Conservation (phyloP, 2,113 vertebrate species). For the Sinosuthora webbiana region DNA sequence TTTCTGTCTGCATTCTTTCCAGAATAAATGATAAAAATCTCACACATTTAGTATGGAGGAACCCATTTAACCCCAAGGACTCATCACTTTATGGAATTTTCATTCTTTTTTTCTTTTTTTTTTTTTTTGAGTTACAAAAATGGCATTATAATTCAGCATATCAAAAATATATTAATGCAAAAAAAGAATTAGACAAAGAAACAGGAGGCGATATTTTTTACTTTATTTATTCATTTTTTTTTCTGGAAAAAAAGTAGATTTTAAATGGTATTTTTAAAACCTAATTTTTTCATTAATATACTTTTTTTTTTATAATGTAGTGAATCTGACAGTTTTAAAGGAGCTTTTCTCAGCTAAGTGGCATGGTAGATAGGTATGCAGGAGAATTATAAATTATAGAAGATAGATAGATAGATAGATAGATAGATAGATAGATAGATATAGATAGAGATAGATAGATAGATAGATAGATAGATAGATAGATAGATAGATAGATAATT, state of each 20-base stretch:
- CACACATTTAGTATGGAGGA: neutral
- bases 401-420: neutral
- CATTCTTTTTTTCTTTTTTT: neutral
- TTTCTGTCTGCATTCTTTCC: neutral
- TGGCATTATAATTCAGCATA: neutral
- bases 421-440: neutral
- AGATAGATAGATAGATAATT: neutral
- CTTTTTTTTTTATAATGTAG: neutral
- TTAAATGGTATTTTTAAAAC: neutral
- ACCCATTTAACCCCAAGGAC: neutral
- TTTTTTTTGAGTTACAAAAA: neutral
- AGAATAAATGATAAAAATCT: neutral
- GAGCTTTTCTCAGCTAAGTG: neutral
- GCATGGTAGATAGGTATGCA: neutral
- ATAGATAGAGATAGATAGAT: neutral
- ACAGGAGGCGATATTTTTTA: neutral
- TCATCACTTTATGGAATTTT: neutral
- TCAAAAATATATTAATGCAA: neutral
- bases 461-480: neutral
- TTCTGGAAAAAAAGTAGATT: neutral
- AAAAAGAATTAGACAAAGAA: neutral
- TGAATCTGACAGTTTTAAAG: neutral
- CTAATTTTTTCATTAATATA: neutral
- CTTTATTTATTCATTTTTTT: neutral
- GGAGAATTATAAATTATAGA: neutral